Percentiles rank a stretch among this genome's conserved stretches.
Conservation (phyloP, 2,888 invertebrate species). For the Caenorhabditis sp. region DNA sequence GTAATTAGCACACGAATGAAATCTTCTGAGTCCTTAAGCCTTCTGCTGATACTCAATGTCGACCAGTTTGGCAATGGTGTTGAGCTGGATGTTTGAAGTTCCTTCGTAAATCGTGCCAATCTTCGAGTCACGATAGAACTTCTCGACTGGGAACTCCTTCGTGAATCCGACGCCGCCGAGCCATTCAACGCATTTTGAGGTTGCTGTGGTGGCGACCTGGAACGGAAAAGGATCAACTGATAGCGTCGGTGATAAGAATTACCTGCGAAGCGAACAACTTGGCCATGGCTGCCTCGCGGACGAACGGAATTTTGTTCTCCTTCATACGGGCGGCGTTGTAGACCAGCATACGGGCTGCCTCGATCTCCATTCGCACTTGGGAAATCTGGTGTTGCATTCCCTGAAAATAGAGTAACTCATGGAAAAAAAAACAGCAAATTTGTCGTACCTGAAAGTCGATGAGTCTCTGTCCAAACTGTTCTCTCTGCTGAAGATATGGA, state of each 20-base stretch:
- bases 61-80: constrained; percentile 94
- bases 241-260: neutral
- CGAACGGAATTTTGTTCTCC: constrained; percentile 90
- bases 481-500: constrained; percentile 94
- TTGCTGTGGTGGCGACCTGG: constrained; percentile 91
- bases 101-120: constrained; percentile 98
- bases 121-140: constrained; percentile 95
- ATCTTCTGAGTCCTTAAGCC: constrained; percentile 8
- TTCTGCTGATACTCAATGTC: constrained; percentile 80
- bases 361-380: constrained; percentile 91
- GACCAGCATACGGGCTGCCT: constrained; percentile 92
- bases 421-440: no score
- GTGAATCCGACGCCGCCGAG: constrained; percentile 99
- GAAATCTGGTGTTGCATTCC: constrained; percentile 97
- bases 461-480: constrained; percentile 93
- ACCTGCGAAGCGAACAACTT: constrained; percentile 91
- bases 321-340: constrained; percentile 96
- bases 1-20: neutral
- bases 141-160: constrained; percentile 95
- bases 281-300: constrained; percentile 97
- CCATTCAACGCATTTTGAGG: constrained; percentile 96
- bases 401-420: constrained; percentile 86
- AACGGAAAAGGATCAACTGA: neutral
- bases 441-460: constrained; percentile 91
- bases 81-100: constrained; percentile 96